phyloP scores from a whole-genome alignment of 2,797 vertebrate species.

The Sibirionetta formosa region DNA sequence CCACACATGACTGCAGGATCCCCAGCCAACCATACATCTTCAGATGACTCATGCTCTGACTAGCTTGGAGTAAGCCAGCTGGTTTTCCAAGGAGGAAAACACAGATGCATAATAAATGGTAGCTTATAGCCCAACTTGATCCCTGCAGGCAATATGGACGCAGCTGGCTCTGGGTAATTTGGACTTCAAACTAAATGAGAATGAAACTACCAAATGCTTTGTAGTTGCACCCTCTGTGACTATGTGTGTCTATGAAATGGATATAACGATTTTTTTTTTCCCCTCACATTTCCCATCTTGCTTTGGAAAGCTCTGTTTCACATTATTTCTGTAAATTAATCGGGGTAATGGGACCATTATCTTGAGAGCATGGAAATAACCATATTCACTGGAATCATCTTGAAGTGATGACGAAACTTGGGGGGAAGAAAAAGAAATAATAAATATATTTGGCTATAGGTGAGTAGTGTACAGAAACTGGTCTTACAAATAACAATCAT shows the following conservation, averaged over 20 bases:
- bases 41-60: not conserved
- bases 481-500: not conserved
- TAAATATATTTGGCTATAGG: not conserved
- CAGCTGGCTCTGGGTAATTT: not conserved
- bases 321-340: not conserved
- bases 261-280: not conserved
- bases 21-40: accelerated
- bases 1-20: not conserved
- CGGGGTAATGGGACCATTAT: not conserved
- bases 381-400: not conserved
- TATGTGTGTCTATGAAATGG: not conserved
- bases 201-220: not conserved
- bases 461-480: not conserved
- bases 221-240: not conserved
- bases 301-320: not conserved
- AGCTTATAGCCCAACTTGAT: not conserved
- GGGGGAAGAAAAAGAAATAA: accelerated
- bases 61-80: not conserved
- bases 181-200: not conserved
- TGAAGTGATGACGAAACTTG: not conserved
- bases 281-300: not conserved
- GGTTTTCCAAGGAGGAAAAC: not conserved
- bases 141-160: not conserved
- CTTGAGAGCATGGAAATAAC: not conserved
- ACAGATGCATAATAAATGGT: not conserved